Evolutionary conservation across 2,888 invertebrate genomes (phyloP), one percentile per base, ranked within the genome.

Genomic region (Camponotus fellah): DNA sequence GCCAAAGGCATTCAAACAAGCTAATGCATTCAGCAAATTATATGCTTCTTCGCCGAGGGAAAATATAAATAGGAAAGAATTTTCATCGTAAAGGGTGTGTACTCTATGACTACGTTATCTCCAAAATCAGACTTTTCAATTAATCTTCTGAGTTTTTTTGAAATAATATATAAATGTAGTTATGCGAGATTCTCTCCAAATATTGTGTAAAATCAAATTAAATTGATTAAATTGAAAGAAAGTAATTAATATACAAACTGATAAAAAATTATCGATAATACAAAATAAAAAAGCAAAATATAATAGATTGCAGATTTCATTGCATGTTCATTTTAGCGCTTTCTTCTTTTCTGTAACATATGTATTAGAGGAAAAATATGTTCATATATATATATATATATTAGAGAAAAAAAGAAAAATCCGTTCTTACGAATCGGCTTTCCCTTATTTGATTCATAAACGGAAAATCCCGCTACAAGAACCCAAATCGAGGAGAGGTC

Each of bases 401-500:
- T 37, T 37, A 37, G 4, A 37, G 37, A 37, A 3, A 46, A 21
- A 8, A 5, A 62, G n/a, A 32, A 21, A 34, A 66, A 49, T 49
- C 1, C 17, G 21, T 68, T 76, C 14, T 68, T 37, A 12, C 0
- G 32, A n/a, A 64, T 46, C 17, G 12, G 12, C 32, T 60, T 32
- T 60, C 12, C 43, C 12, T 34, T 17, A 2, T 17, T 49, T 49
- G 49, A 6, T 2, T 62, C 43, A 43, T 58, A 74, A 75, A 43
- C 17, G 62, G 17, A 62, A n/a, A 62, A 43, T 64, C n/a, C 32
- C 32, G 40, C 43, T 62, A 32, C 10, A 34, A 62, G 1, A 40
- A 74, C 8, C 75, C 64, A 26, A 75, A 75, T 64, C 60, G 65
- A 77, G 83, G 83, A 75, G 56, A 46, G 82, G 65, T 79, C 62